Evolutionary conservation across 2,113 vertebrate genomes (phyloP), one percentile per base, ranked within the genome.

Genomic region (Oreotrochilus melanogaster): DNA sequence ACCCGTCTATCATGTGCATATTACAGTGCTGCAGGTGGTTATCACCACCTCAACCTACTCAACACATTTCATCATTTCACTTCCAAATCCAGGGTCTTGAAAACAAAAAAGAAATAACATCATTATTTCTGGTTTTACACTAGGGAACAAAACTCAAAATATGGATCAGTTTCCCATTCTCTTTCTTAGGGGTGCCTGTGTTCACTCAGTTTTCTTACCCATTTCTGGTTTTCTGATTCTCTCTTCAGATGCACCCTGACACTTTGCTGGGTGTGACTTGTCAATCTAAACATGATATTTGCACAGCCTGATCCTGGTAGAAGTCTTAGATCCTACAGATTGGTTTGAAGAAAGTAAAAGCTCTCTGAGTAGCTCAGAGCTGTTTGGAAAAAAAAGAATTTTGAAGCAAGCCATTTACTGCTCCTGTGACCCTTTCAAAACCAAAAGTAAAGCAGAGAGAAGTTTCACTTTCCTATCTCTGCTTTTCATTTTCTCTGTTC

Each of bases 31-130:
- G 90, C 81, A 67, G 58, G 70, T 88, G 78, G 62, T 31, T 10
- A 62, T 43, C 27, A 85, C 45, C 88, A 88, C 78, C 90, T 87
- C 95, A 96, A 35, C 85, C 93, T 87, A 94, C 93, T 94, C 95
- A 91, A 65, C 88, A 92, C 54, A 93, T 96, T 94, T 87, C 72
- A 87, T 31, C 51, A 8, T 24, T 89, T 91, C 57, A 30, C 42
- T 76, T 84, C 64, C 86, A 96, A 93, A 88, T 51, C 76, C 56
- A 71, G 0, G 0, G 17, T 47, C 72, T 90, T 43, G 24, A 78
- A 83, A 94, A 18, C 30, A 35, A 91, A 50, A 82, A 65, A 31
- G 17, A 88, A 89, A 65, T 10, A 65, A 23, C 22, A 58, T 23
- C 8, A 6, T 43, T 47, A 56, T 65, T 85, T 75, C 85, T 84